These are phyloP conservation scores for Ernsta delagoae DNA, from an alignment of 2,888 invertebrate genomes.

Conservation along the genomic window DNA sequence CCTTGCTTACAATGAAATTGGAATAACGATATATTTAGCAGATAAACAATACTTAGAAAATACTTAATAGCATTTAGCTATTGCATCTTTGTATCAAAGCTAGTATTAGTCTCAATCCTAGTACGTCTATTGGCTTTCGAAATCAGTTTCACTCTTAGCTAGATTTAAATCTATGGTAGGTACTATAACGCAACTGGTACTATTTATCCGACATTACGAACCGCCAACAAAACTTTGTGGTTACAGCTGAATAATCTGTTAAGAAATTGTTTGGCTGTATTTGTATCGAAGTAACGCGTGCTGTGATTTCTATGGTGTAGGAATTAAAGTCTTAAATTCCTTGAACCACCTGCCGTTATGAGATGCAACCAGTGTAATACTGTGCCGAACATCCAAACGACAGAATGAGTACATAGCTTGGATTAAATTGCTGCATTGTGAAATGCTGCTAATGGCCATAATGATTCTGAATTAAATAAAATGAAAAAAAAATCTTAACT, in stretches of 20 bases:
- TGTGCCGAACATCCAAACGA: constrained; percentile 15
- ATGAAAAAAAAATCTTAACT: no score
- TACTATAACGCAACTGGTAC: constrained; percentile 24
- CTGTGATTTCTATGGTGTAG: background rate
- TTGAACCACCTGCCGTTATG: background rate
- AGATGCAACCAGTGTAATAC: constrained; percentile 13
- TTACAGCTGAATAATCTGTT: constrained; percentile 36
- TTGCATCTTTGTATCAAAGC: constrained; percentile 13
- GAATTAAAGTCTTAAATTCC: constrained; percentile 16
- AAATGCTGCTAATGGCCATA: constrained; percentile 10
- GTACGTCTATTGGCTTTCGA: constrained; percentile 39
- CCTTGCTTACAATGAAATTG: background rate
- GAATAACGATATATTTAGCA: background rate
- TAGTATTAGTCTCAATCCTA: constrained; percentile 21
- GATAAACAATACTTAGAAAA: background rate
- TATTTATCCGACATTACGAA: constrained; percentile 25
- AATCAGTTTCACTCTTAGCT: constrained; percentile 42
- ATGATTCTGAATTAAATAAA: no score
- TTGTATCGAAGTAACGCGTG: background rate
- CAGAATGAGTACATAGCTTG: constrained; percentile 20
- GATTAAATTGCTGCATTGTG: constrained; percentile 16
- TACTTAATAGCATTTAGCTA: background rate
- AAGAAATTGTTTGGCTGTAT: constrained; percentile 27
- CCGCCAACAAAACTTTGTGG: constrained; percentile 26
- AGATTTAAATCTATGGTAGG: constrained; percentile 39